A percentile compares a stretch with the other conserved stretches of the same genome.
phyloP scores from a whole-genome alignment of 2,888 invertebrate genomes.

The Vesta saturnalis region DNA sequence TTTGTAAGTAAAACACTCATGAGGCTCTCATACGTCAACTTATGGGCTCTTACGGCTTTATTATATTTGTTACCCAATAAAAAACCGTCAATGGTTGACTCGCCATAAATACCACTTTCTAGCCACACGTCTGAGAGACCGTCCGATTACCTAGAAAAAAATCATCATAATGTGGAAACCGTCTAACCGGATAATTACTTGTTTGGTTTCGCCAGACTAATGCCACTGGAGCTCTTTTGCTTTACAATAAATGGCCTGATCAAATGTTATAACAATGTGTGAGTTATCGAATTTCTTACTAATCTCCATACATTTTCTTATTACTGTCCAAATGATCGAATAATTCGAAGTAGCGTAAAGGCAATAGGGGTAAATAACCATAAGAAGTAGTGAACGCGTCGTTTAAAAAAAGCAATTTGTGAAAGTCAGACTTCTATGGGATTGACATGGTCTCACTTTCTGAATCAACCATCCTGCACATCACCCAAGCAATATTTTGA shows the following conservation, averaged over 20 bases:
- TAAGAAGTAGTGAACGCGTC: background rate
- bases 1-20: too few relatives aligned
- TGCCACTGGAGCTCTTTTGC: slow-evolving; percentile 40
- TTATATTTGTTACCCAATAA: too few relatives aligned
- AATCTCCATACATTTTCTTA: slow-evolving; percentile 10
- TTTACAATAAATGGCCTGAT: slow-evolving; percentile 41
- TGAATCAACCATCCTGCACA: background rate
- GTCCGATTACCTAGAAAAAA: slow-evolving; percentile 40
- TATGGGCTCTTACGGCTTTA: too few relatives aligned
- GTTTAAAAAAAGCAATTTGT: background rate
- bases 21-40: slow-evolving; percentile 39
- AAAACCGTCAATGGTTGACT: too few relatives aligned
- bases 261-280: slow-evolving; percentile 35
- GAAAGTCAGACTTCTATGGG: slow-evolving; percentile 13
- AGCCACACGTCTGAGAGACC: slow-evolving; percentile 34
- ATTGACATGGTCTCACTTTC: background rate
- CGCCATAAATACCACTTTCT: slow-evolving; percentile 39
- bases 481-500: slow-evolving; percentile 12
- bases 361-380: slow-evolving; percentile 8
- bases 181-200: slow-evolving; percentile 34
- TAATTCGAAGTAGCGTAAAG: slow-evolving; percentile 26
- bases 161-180: slow-evolving; percentile 39
- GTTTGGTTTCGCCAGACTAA: slow-evolving; percentile 1
- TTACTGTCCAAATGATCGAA: slow-evolving; percentile 36
- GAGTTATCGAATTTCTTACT: slow-evolving; percentile 13